These are phyloP conservation scores for Pterocles orientalis DNA, from an alignment of 2,113 vertebrate genomes.

Conservation along the genomic window DNA sequence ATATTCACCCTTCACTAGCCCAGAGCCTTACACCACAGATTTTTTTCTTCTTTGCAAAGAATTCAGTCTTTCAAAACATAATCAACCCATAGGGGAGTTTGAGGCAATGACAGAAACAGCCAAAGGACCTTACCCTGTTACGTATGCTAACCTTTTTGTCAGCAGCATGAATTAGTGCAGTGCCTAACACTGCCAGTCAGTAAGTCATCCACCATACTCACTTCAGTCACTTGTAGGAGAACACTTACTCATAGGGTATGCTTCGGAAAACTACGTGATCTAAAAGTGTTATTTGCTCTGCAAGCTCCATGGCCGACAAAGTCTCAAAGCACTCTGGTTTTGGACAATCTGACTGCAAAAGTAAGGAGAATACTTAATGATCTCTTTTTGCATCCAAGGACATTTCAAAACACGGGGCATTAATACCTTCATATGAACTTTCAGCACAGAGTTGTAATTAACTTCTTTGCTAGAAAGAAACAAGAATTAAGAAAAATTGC, in stretches of 20 bases:
- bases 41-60: not conserved
- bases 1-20: not conserved
- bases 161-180: not conserved
- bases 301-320: conserved; percentile 94
- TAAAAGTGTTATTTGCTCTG: conserved; percentile 95
- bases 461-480: not conserved
- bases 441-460: accelerated
- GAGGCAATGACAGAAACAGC: not conserved
- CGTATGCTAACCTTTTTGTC: not conserved
- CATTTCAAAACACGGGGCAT: not conserved
- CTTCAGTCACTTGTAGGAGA: not conserved
- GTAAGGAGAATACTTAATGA: not conserved
- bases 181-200: not conserved
- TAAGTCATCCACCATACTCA: not conserved
- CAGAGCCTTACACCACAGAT: not conserved
- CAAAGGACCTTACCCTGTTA: not conserved
- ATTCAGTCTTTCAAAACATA: not conserved
- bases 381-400: not conserved
- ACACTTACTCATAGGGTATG: conserved; percentile 96
- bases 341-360: conserved; percentile 83
- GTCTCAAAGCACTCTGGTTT: conserved; percentile 93
- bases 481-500: not conserved
- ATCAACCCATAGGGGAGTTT: not conserved
- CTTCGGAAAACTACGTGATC: conserved; percentile 95
- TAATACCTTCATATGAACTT: not conserved